Evolutionary conservation across 2,888 invertebrate genomes (phyloP), one percentile per base, ranked within the genome.

Genomic region (Punctoribates punctum): DNA sequence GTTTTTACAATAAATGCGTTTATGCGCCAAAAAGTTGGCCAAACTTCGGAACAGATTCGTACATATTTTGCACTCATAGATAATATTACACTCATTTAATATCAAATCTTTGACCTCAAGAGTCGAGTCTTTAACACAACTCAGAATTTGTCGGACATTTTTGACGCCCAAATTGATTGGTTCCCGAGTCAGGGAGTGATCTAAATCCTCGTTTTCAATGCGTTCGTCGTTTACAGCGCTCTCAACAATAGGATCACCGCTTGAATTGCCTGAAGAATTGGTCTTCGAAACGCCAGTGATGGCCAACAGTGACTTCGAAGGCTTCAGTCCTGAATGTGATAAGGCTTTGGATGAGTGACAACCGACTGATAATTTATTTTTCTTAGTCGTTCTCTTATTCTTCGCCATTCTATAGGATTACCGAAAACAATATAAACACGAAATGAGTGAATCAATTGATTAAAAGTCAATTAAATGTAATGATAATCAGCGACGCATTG

Each of bases 51-150:
- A 95, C 82, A 96, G 87, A 82, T 90, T 92, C 48, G 90, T 88
- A 82, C 96, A 96, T 25, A 91, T 88, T 83, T 90, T 90, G 84
- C 96, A 96, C 84, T 96, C 96, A 84, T 92, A 91, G 81, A 96
- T 88, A 77, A 94, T 85, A 83, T 93, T 92, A 87, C 94, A 94
- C 85, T 96, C 95, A 82, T 90, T 88, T 46, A 89, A 86, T 48
- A 96, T 86, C 74, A 93, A 85, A 80, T 88, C 87, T 80, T 78
- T 78, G 13, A 91, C 90, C 87, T 92, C 92, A 81, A 88, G 88
- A 80, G 90, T 91, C 74, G 90, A 92, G 81, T 88, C 88, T 82
- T 91, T 89, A 82, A 89, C 88, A 77, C 91, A 88, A 81, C 88
- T 88, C 60, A 89, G 86, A 17, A 91, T 89, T 83, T 92, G 90